A percentile compares a stretch with the other conserved stretches of the same genome.
phyloP scores from a whole-genome alignment of 2,888 invertebrate species.

The Cataglyphis cursor region DNA sequence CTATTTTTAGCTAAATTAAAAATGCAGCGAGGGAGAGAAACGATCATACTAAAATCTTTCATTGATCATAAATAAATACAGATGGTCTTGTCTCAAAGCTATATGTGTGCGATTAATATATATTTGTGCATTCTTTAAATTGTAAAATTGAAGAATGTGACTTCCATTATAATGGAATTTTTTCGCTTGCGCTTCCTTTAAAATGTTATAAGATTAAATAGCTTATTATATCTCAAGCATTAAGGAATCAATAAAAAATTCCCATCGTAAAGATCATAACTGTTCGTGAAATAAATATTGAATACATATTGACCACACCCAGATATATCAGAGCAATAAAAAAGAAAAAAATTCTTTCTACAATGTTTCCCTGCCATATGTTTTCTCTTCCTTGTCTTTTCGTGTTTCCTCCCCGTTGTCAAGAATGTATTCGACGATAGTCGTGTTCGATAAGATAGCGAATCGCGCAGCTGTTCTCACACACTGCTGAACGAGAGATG shows the following conservation, averaged over 20 bases:
- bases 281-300: neutral
- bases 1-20: neutral
- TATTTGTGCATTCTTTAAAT: neutral
- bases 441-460: conserved; percentile 63
- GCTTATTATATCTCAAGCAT: neutral
- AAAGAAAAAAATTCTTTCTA: neutral
- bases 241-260: neutral
- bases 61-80: neutral
- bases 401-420: conserved; percentile 19
- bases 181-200: neutral
- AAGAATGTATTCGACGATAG: conserved; percentile 64
- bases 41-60: neutral
- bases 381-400: conserved; percentile 17
- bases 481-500: neutral
- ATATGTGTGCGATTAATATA: neutral
- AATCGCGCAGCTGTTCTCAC: conserved; percentile 65
- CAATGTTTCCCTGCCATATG: neutral
- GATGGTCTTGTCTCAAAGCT: neutral
- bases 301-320: neutral
- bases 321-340: neutral
- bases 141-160: neutral
- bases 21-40: neutral
- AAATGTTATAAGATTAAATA: neutral
- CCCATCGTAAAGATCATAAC: neutral
- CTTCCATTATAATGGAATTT: neutral